Evolutionary conservation across 2,113 vertebrate genomes (phyloP), one percentile per base, ranked within the genome.

Genomic region (Myotis yumanensis): DNA sequence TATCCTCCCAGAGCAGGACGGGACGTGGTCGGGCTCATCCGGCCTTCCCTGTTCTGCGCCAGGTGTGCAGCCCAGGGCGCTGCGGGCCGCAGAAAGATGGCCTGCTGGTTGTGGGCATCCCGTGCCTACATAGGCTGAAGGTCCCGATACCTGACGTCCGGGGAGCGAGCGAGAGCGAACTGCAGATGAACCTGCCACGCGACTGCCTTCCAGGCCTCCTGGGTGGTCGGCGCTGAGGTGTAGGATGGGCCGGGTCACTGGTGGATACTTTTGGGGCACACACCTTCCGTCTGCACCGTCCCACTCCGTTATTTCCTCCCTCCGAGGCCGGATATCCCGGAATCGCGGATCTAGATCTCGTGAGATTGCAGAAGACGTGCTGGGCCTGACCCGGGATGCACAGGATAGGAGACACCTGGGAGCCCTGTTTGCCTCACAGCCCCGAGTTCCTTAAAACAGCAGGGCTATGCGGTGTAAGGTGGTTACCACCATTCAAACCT

Each of bases 151-250:
- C 69, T 0, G 4, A 23, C 7, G 3, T 86, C 37, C 3, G 2
- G 64, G 28, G 5, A 66, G 28, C 32, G 28, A 87, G 37, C 7
- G 0, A 0, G 35, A 73, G 51, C 17, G 7, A 43, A 15, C 11
- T 16, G 35, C 11, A 43, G 1, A 5, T 40, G 25, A 10, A 0
- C 0, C 2, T 11, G 46, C 1, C 7, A 46, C 25, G 30, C 12
- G 7, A 4, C 59, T n/a, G 25, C 57, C 68, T 43, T 57, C 28
- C 51, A 73, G 51, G 30, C 20, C 62, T 35, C 37, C 14, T 1
- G 12, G 52, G 18, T n/a, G 12, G 30, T 2, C 5, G 6, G 25
- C 37, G 11, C 69, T 2, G 30, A 7, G 37, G 3, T 4, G 30
- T 2, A 75, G 69, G 37, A 25, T 1, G n/a, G 30, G 17, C 28